phyloP scores from a whole-genome alignment of 2,797 vertebrate genomes.

The Neoniphon sammara region DNA sequence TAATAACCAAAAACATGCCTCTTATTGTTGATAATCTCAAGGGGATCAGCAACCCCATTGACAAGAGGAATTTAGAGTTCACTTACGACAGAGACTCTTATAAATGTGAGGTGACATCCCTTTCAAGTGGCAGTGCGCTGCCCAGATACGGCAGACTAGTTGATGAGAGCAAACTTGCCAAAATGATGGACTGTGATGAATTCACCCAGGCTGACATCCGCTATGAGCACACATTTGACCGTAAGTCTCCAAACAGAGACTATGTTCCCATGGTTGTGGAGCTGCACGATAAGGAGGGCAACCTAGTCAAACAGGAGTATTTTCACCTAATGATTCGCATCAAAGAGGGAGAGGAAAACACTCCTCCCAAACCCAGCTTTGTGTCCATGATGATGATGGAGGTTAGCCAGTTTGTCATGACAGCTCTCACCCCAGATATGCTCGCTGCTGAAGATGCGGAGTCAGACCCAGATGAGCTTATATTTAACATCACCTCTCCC shows the following conservation, averaged over 20 bases:
- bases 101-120: constrained; percentile 86
- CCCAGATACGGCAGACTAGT: constrained; percentile 91
- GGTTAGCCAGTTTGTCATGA: constrained; percentile 96
- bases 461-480: constrained; percentile 85
- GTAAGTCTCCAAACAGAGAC: constrained; percentile 90
- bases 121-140: constrained; percentile 79
- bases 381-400: constrained; percentile 99
- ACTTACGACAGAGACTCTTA: constrained; percentile 85
- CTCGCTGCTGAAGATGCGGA: constrained; percentile 91
- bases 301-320: constrained; percentile 89
- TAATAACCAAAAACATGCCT: constrained; percentile 93
- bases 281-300: constrained; percentile 86
- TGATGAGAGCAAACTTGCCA: constrained; percentile 75
- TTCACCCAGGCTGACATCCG: constrained; percentile 87
- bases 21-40: constrained; percentile 87
- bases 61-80: constrained; percentile 88
- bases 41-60: constrained; percentile 88
- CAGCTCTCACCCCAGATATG: constrained; percentile 93
- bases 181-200: constrained; percentile 90
- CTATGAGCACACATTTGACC: constrained; percentile 88
- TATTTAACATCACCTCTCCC: constrained; percentile 94
- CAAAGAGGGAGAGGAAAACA: constrained; percentile 88
- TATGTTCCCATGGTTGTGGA: constrained; percentile 94
- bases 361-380: constrained; percentile 93
- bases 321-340: constrained; percentile 93